Percentiles rank a stretch among this genome's conserved stretches.
Conservation (phyloP, 92 coral and sea anemone genomes). For the Phenganax marumi region DNA sequence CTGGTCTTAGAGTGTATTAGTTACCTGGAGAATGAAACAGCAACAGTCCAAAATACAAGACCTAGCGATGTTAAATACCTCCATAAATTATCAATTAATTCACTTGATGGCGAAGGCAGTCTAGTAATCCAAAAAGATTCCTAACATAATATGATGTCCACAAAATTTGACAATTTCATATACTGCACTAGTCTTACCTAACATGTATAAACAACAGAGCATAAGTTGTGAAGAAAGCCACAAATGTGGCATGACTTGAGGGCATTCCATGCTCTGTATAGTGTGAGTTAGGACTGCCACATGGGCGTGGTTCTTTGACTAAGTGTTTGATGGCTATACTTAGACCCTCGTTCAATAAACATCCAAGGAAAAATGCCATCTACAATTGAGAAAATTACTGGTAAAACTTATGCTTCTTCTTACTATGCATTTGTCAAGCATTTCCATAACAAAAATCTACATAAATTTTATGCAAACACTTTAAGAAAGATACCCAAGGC, state of each 20-base stretch:
- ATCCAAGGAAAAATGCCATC: slow-evolving; percentile 87
- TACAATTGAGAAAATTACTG: slow-evolving; percentile 36
- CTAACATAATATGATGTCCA: background rate
- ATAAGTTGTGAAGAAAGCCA: slow-evolving; percentile 90
- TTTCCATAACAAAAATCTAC: too few relatives aligned
- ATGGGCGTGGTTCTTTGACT: slow-evolving; percentile 81
- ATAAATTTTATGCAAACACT: too few relatives aligned
- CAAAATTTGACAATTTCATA: background rate
- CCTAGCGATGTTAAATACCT: slow-evolving; percentile 83
- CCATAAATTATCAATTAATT: slow-evolving; percentile 93
- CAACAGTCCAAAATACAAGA: slow-evolving; percentile 60
- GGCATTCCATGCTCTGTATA: slow-evolving; percentile 86
- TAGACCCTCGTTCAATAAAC: slow-evolving; percentile 73
- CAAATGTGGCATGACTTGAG: slow-evolving; percentile 92
- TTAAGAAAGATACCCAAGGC: too few relatives aligned
- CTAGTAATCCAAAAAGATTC: slow-evolving; percentile 9
- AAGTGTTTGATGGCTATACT: slow-evolving; percentile 70
- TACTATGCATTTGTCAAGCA: too few relatives aligned
- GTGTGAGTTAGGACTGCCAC: slow-evolving; percentile 74
- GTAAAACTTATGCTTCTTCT: background rate
- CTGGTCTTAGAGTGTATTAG: too few relatives aligned
- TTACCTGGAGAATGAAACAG: slow-evolving; percentile 96
- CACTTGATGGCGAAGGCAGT: slow-evolving; percentile 86
- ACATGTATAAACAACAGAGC: slow-evolving; percentile 89
- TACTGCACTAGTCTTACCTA: slow-evolving; percentile 62